Base-by-base conservation (phyloP, 2,113 vertebrate genomes). In the Phrynocephalus versicolor region DNA sequence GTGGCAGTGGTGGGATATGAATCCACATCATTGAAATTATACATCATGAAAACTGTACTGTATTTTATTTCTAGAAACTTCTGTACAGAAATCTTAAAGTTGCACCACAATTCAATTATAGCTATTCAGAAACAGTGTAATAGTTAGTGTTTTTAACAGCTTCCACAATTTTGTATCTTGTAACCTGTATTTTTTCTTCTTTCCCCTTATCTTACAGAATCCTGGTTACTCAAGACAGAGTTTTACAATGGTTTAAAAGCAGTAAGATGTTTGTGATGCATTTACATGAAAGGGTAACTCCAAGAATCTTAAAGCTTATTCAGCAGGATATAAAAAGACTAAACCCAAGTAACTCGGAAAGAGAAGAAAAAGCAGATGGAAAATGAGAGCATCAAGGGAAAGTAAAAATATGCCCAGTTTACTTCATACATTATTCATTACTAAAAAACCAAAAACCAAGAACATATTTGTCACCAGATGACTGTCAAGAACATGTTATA, bases 41-140 rank as follows among this genome's bases (percentile, higher is more conserved):
- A 65, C 75, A 25, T 33, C 62, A 33, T 13, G 33, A 77, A 90
- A 86, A 81, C 0, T 13, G 70, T 81, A 51, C 41, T 62, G 8
- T 27, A 80, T 30, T 15, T 84, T 85, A 77, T 79, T 8, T 80
- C 78, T 25, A 0, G 76, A 45, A 51, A 19, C 25, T 88, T 41
- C 67, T 1, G 33, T 79, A 83, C 84, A 74, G 45, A 88, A 51
- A n/a, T 30, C 4, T 37, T 82, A 79, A 67, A 23, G 86, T 27
- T 74, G 57, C 69, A 84, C 76, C 0, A 81, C 25, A 18, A 41
- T 79, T 81, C 27, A 85, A 41, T 0, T 83, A 51, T 65, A 45
- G 39, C 37, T 1, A 69, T 51, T 2, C 39, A 76, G 15, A 74
- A 37, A 16, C 2, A 82, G 12, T 73, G 23, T 35, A 72, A 21